Percentiles rank a stretch among this genome's conserved stretches.
Evolutionary conservation across 2,113 vertebrate species (phyloP).

Genomic region (Phrynocephalus versicolor): DNA sequence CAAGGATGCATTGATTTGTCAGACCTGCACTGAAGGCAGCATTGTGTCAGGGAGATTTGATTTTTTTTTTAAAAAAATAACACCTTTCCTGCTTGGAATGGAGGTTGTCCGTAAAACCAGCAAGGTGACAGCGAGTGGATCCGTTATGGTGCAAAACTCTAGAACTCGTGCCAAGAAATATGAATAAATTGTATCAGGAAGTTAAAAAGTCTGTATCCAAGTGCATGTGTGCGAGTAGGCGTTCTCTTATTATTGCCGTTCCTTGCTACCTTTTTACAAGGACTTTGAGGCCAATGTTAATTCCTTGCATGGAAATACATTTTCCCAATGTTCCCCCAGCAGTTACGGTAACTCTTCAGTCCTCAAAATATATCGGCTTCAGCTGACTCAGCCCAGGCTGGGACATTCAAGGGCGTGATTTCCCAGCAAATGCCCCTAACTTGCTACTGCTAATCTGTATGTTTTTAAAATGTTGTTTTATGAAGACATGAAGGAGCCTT

Average conservation of each 20-base stretch:
- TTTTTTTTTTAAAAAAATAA: too few species aligned
- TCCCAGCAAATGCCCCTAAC: too few species aligned
- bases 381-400: neutral
- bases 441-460: too few species aligned
- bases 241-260: neutral
- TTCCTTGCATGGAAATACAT: neutral
- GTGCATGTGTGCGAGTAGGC: too few species aligned
- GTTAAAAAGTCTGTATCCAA: neutral
- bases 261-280: neutral
- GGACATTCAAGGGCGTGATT: too few species aligned
- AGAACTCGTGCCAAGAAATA: neutral
- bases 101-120: neutral
- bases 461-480: too few species aligned
- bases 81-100: neutral
- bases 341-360: neutral
- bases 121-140: too few species aligned
- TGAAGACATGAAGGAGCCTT: too few species aligned
- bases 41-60: neutral
- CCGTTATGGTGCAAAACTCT: too few species aligned
- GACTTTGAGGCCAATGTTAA: too few species aligned
- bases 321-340: neutral
- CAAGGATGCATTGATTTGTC: neutral
- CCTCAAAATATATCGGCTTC: neutral
- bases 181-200: neutral
- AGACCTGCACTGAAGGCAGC: neutral